phyloP scores from a whole-genome alignment of 2,888 invertebrate genomes.

The Lasioglossum marginatum region DNA sequence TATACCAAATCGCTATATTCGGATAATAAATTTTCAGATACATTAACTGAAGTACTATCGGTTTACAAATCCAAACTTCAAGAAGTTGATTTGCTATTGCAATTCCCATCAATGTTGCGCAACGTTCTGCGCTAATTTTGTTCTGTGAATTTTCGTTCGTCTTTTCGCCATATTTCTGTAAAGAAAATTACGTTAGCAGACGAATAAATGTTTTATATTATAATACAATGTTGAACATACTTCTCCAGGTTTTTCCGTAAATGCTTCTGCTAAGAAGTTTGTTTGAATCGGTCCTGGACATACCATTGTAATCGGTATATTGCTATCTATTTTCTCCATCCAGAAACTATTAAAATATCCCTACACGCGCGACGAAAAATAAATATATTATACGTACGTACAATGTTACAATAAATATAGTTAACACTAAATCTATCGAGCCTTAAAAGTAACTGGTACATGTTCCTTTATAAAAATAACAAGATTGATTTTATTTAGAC shows the following conservation, averaged over 20 bases:
- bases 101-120: conserved; percentile 87
- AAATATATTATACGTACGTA: neutral
- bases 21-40: conserved; percentile 77
- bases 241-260: conserved; percentile 88
- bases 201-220: neutral
- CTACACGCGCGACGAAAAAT: conserved; percentile 82
- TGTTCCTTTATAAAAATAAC: too few relatives aligned
- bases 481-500: too few relatives aligned
- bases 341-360: conserved; percentile 90
- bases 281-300: conserved; percentile 93
- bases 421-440: too few relatives aligned
- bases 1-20: conserved; percentile 73
- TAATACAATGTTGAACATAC: conserved; percentile 80
- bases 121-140: conserved; percentile 87
- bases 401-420: neutral
- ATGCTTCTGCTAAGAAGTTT: conserved; percentile 88
- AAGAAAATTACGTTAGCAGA: conserved; percentile 26
- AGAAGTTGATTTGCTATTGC: conserved; percentile 87
- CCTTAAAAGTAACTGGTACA: too few relatives aligned
- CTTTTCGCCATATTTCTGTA: conserved; percentile 82
- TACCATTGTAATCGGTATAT: conserved; percentile 88
- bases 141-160: conserved; percentile 83
- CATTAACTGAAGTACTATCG: conserved; percentile 68
- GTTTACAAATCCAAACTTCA: conserved; percentile 89
- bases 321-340: conserved; percentile 86